Base-by-base conservation (phyloP, 2,888 invertebrate species). In the Antheraea assamensis region DNA sequence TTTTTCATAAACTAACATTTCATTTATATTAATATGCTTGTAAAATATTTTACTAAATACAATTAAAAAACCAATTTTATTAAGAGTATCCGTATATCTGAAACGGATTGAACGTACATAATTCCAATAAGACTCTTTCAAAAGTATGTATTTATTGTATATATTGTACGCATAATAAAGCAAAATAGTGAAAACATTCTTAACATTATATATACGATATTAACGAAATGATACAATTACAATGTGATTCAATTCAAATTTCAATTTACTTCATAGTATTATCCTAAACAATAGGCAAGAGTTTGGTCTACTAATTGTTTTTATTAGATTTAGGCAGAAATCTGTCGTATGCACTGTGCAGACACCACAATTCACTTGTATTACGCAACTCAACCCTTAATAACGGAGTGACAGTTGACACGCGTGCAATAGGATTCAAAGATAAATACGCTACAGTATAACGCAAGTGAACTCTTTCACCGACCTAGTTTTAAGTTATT, bases 381-480 rank as follows among this genome's bases (percentile, higher is more conserved):
- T 68, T 68, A 68, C 35, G 68, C 21, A 68, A 68, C 35, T n/a
- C 68, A 68, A 35, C 68, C 68, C 68, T 68, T 35, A 35, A 3
- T 35, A 35, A 27, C 27, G 30, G 13, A 42, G n/a, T 35, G 35
- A n/a, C n/a, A 35, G 13, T 7, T 35, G 35, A n/a, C n/a, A 35
- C 19, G n/a, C 68, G 68, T 68, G 35, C 68, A 68, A 68, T 35
- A 35, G 68, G 35, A 35, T 24, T 35, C 68, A 68, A 35, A 68
- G 68, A 64, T 64, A 68, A 35, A 35, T 68, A 68, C 35, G 13
- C 35, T 35, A 35, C 68, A n/a, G 35, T 68, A 35, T 68, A 68
- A 66, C 35, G 66, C 21, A 66, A 35, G 35, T 68, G 68, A n/a
- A 35, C 19, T 35, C 68, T 68, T 68, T 68, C 68, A 68, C 68